These are phyloP conservation scores for Xenopus laevis DNA, from an alignment of 2,113 vertebrate species.

Conservation along the genomic window DNA sequence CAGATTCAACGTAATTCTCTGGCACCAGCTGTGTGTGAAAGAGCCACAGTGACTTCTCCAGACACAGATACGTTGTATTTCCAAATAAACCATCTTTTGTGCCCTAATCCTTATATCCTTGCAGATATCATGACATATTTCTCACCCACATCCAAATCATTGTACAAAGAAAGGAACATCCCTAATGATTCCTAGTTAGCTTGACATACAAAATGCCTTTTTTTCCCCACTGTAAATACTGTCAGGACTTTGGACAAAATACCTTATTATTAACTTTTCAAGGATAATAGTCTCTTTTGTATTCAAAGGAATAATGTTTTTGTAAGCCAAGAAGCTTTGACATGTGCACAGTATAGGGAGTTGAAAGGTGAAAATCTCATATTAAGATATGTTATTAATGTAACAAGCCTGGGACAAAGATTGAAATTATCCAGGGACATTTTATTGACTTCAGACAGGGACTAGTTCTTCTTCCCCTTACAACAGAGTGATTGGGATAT, in stretches of 20 bases:
- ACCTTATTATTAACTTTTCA: constrained; percentile 41
- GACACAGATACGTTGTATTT: constrained; percentile 23
- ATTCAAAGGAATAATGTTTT: constrained; percentile 42
- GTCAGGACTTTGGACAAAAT: constrained; percentile 39
- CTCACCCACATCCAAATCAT: constrained; percentile 25
- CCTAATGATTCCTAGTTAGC: constrained; percentile 32
- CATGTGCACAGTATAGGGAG: constrained; percentile 14
- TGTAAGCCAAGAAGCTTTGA: constrained; percentile 39
- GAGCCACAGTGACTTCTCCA: neutral
- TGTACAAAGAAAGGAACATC: constrained; percentile 22
- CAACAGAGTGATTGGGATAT: neutral
- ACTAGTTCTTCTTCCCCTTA: neutral
- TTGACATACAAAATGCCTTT: constrained; percentile 21
- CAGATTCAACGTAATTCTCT: neutral
- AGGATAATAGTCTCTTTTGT: constrained; percentile 38
- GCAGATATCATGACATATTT: constrained; percentile 1
- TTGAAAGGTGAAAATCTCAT: constrained; percentile 36
- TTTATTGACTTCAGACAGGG: constrained; percentile 14
- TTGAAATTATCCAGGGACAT: constrained; percentile 21
- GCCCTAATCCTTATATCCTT: constrained; percentile 1
- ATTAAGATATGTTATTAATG: constrained; percentile 42
- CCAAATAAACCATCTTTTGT: constrained; percentile 31
- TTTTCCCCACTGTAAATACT: constrained; percentile 32
- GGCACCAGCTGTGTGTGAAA: constrained; percentile 23
- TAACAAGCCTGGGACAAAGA: constrained; percentile 38